Percentiles rank a stretch among this genome's conserved stretches.
These are phyloP conservation scores for Crocuta crocuta DNA, from an alignment of 2,113 vertebrate genomes.

Conservation along the genomic window DNA sequence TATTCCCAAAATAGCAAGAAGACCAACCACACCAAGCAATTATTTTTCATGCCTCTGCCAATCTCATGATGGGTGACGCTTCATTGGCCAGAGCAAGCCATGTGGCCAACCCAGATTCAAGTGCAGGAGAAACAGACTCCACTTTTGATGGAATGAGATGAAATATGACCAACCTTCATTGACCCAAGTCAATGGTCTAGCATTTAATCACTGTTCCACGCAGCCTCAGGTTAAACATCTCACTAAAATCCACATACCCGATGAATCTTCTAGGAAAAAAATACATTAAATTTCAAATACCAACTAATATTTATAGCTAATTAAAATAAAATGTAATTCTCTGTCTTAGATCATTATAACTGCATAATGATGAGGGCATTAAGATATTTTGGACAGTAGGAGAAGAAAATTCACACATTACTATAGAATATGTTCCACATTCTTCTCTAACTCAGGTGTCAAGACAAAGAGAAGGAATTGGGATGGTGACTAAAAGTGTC, in stretches of 20 bases:
- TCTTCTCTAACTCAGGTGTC: neutral
- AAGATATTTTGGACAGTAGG: neutral
- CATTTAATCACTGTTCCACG: neutral
- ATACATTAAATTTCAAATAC: neutral
- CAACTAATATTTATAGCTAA: neutral
- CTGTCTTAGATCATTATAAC: neutral
- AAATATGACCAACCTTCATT: neutral
- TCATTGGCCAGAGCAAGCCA: neutral
- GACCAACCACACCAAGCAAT: neutral
- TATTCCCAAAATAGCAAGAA: neutral
- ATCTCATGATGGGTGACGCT: neutral
- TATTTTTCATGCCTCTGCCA: neutral
- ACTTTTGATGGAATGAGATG: neutral
- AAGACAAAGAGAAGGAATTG: neutral
- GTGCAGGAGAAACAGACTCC: neutral
- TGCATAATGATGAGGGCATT: neutral
- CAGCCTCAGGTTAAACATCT: neutral
- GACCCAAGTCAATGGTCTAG: neutral
- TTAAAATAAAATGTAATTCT: neutral
- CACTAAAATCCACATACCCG: neutral
- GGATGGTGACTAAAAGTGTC: neutral
- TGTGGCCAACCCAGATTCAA: neutral
- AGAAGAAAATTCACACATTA: neutral
- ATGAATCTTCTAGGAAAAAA: neutral
- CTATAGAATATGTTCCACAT: neutral